Percentiles rank a stretch among this genome's conserved stretches.
These are phyloP conservation scores for Leptothorax acervorum DNA, from an alignment of 2,888 invertebrate species.

Conservation along the genomic window DNA sequence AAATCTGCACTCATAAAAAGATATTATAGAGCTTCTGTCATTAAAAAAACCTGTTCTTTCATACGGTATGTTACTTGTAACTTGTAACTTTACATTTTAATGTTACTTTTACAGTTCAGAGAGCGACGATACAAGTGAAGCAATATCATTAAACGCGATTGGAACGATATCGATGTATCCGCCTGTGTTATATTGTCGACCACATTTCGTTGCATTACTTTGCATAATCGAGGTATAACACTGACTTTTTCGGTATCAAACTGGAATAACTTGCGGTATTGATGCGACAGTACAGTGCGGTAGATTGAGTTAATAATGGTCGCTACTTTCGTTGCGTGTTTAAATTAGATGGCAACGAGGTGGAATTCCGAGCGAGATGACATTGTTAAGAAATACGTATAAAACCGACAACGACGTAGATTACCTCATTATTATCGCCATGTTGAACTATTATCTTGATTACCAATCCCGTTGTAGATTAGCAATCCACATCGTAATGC, in stretches of 20 bases:
- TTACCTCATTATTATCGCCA: background rate
- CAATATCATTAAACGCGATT: background rate
- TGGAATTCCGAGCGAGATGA: background rate
- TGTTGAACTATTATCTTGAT: background rate
- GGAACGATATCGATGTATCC: background rate
- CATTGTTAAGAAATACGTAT: background rate
- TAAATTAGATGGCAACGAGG: background rate
- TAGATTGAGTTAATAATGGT: background rate
- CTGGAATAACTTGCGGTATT: background rate
- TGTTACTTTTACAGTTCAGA: background rate
- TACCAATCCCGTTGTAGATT: background rate
- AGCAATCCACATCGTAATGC: background rate
- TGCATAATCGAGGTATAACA: slow-evolving; percentile 6
- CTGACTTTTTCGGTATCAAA: background rate
- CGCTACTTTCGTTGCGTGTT: slow-evolving; percentile 8
- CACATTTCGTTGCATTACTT: background rate
- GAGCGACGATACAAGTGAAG: background rate
- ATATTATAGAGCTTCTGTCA: background rate
- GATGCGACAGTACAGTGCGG: background rate
- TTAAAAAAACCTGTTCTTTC: background rate
- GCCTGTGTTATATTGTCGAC: background rate
- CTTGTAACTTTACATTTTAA: background rate
- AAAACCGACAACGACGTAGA: background rate
- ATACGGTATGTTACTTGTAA: background rate
- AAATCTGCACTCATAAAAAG: slow-evolving; percentile 12